phyloP scores from a whole-genome alignment of 2,888 invertebrate species.

The Orchesellides sinensis region DNA sequence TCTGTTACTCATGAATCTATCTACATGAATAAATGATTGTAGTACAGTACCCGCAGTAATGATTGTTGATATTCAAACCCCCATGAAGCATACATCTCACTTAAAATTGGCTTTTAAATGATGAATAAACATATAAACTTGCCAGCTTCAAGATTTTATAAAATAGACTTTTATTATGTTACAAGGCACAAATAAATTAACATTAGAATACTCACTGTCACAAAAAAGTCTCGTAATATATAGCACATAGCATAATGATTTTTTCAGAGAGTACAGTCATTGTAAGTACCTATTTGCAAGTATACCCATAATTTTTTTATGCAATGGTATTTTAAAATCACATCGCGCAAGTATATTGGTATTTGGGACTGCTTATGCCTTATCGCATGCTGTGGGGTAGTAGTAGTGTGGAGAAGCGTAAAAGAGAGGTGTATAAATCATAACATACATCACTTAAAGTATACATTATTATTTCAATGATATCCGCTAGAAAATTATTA shows the following conservation, averaged over 20 bases:
- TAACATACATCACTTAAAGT: constrained; percentile 32
- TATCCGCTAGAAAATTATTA: constrained; percentile 35
- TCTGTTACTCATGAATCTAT: no score
- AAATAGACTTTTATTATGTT: constrained; percentile 60
- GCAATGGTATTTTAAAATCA: background rate
- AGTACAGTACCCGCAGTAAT: no score
- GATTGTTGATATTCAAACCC: no score
- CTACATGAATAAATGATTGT: no score
- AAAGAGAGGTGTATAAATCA: constrained; percentile 52
- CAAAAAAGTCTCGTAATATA: constrained; percentile 29
- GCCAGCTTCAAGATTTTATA: no score
- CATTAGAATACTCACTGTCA: constrained; percentile 56
- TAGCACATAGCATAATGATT: constrained; percentile 41
- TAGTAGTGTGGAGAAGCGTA: constrained; percentile 45
- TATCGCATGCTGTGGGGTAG: constrained; percentile 13
- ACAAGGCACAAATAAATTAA: constrained; percentile 64
- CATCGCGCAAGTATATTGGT: background rate
- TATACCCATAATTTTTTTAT: constrained; percentile 10
- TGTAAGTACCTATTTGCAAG: no score
- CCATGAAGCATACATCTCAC: no score
- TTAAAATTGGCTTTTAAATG: no score
- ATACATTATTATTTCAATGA: constrained; percentile 13
- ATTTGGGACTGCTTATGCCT: constrained; percentile 20
- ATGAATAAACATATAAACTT: no score
- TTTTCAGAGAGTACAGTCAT: constrained; percentile 29